Base-by-base conservation (phyloP, 2,888 invertebrate genomes). In the Aporophyla lueneburgensis region DNA sequence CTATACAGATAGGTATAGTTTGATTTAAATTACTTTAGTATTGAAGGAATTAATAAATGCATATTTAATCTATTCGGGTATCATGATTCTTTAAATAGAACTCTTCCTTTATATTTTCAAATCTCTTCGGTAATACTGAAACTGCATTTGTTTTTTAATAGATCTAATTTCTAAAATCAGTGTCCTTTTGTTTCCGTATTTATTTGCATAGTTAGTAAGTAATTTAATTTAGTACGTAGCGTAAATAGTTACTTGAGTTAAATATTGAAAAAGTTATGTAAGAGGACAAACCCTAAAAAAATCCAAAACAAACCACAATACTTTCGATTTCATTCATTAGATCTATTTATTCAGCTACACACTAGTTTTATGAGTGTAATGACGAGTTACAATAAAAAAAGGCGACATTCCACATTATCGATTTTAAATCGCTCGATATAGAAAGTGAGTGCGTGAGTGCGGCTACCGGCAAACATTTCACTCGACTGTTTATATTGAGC, bases 361-460 rank as follows among this genome's bases (percentile, higher is more conserved):
- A 71, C 19, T 49, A 71, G 65, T 59, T 27, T 71, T 73, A 53
- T 63, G 56, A 27, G 40, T 61, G 24, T 84, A 81, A 84, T 84
- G 27, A 73, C 66, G 63, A 68, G 71, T 66, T 75, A 56, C 33
- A 62, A 77, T 78, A 77, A 85, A 86, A 85, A 86, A 85, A 81
- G 86, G 65, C 62, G 76, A 82, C 81, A 84, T 86, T 86, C 89
- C 88, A 85, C 81, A 86, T 72, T 83, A 82, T 80, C 86, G 85
- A 86, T 83, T 87, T 87, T 85, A 86, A 80, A 83, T 86, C 89
- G 90, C 90, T 88, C 74, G 87, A 62, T 91, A 89, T 93, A 93
- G 94, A 94, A 94, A 94, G 94, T 91, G 92, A 91, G 90, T 87
- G 90, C 91, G 92, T 92, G 91, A 84, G 68, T 70, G 74, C 67